Evolutionary conservation across 2,888 invertebrate genomes (phyloP), one percentile per base, ranked within the genome.

Genomic region (Ochropleura plecta): DNA sequence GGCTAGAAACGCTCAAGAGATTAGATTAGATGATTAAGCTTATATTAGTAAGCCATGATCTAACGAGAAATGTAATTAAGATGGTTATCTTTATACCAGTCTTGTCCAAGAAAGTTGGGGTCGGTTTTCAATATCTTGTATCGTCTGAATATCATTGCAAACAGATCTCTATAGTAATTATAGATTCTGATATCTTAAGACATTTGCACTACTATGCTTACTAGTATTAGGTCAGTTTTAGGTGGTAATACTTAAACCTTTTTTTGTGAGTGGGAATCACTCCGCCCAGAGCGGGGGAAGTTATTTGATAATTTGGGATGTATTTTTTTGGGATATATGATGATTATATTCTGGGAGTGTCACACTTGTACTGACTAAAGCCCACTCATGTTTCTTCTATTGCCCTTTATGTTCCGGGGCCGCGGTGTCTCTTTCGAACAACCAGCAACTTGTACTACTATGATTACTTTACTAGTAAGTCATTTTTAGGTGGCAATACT

Each of bases 61-160:
- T 68, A 73, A 73, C 40, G 51, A 69, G 79, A 53, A 68, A 74
- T 6, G 48, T 79, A 69, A 79, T 79, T 79, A 79, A 79, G 74
- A 79, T 69, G 53, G 12, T 44, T 65, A 79, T 69, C 79, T 20
- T 16, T 49, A 20, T 30, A 49, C 6, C 30, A 42, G 51, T 51
- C 40, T 8, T 20, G 66, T 55, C n/a, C n/a, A 12, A 51, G 67
- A 59, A 68, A 68, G 59, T 65, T 74, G 53, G 44, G 40, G 40
- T 60, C 16, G 40, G 59, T 53, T 79, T 64, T 59, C 59, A 78
- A 73, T 67, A 63, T 63, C 16, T 66, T 44, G 44, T n/a, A 49
- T 49, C 44, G 9, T 55, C 20, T 49, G 18, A 53, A 60, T 49
- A 65, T 53, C 8, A 59, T 49, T 42, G 53, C 30, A 46, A 57